Base-by-base conservation (phyloP, 2,113 vertebrate genomes). In the Petaurus breviceps region DNA sequence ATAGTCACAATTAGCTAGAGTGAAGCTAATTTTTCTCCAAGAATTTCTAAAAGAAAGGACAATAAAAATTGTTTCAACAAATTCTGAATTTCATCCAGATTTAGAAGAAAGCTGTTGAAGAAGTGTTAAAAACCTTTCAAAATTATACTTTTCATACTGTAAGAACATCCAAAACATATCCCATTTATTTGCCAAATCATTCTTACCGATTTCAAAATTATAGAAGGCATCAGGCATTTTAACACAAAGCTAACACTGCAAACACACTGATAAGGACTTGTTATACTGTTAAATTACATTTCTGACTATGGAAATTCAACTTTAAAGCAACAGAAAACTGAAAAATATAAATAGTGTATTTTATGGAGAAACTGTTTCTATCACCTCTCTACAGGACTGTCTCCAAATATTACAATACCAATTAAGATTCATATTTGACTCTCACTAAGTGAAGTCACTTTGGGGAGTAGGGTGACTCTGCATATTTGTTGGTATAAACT, bases 171-270 rank as follows among this genome's bases (percentile, higher is more conserved):
- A 57, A 92, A 96, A 23, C 94, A 93, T 91, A 94, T 95, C 96
- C 94, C 96, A 97, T 94, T 96, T 96, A 96, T 96, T 97, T 97
- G 98, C 95, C 96, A 96, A 98, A 97, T 96, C 94, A 95, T 93
- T 90, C 96, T 96, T 98, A 96, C 52, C 51, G 37, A 89, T 0
- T 98, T 90, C 97, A 43, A 43, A 43, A 98, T 98, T 96, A 92
- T 93, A 84, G 90, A 97, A 96, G 94, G 53, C 12, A 91, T 26
- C 50, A 95, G 68, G 97, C 68, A 96, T 93, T 94, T 97, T 98
- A 98, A 97, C 97, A 97, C 97, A 96, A 96, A 98, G 94, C 54
- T 93, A 98, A 96, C n/a, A 97, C 96, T 97, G 92, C 95, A 98
- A 98, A 97, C 92, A 97, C 96, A 97, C 93, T 97, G 97, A 94